A percentile compares a stretch with the other conserved stretches of the same genome.
phyloP scores from a whole-genome alignment of 2,113 vertebrate species.

The Ammodytes marinus region DNA sequence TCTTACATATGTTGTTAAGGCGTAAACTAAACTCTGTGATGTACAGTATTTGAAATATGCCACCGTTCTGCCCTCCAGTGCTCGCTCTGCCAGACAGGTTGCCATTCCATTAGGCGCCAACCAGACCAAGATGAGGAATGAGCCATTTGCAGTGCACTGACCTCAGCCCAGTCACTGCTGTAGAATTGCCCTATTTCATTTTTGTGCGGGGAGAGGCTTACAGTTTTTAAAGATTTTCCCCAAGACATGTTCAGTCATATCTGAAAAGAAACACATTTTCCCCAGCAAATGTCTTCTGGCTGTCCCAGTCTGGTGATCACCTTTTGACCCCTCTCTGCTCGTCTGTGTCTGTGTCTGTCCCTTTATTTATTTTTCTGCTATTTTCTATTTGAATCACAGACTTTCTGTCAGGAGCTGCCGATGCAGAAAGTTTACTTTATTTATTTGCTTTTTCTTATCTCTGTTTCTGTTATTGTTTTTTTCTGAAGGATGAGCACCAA shows the following conservation, averaged over 20 bases:
- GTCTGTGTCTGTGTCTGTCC: background rate
- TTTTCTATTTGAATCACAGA: background rate
- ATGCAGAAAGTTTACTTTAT: background rate
- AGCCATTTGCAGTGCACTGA: constrained; percentile 56
- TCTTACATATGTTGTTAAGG: constrained; percentile 46
- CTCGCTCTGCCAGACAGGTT: constrained; percentile 51
- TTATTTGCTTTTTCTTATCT: background rate
- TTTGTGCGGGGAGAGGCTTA: constrained; percentile 35
- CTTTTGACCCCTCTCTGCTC: background rate
- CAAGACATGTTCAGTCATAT: constrained; percentile 15
- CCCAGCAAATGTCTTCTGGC: constrained; percentile 27
- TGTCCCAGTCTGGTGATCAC: constrained; percentile 34
- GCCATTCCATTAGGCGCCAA: constrained; percentile 59
- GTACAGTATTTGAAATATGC: constrained; percentile 53
- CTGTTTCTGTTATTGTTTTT: background rate
- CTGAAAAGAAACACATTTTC: constrained; percentile 26
- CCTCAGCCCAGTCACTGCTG: constrained; percentile 47
- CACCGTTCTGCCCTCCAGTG: constrained; percentile 18
- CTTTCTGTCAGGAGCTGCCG: constrained; percentile 1
- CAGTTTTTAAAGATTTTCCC: constrained; percentile 40
- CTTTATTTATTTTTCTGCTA: background rate
- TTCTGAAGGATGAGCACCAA: background rate
- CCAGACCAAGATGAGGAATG: constrained; percentile 59
- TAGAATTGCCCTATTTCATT: constrained; percentile 57
- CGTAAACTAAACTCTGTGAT: constrained; percentile 12